These are phyloP conservation scores for Eulacestoma nigropectus DNA, from an alignment of 2,113 vertebrate species.

Conservation along the genomic window DNA sequence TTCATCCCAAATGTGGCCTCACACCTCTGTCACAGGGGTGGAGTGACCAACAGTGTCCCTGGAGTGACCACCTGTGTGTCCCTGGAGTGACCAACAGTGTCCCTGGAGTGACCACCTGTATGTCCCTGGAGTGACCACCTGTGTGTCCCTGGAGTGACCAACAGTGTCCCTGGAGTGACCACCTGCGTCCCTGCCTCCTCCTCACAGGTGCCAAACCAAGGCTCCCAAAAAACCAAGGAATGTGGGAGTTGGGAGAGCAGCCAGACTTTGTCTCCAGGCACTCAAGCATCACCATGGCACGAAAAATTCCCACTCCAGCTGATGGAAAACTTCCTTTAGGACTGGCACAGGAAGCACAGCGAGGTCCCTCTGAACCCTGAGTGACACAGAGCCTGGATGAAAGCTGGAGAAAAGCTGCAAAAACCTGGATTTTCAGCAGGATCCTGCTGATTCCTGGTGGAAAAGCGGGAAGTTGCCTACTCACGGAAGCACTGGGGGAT, in stretches of 20 bases:
- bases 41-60: not conserved
- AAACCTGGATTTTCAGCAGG: accelerated
- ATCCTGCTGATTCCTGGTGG: accelerated
- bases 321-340: accelerated
- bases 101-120: not conserved
- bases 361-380: not conserved
- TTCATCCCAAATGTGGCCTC: not conserved
- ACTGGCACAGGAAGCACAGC: too few relatives aligned
- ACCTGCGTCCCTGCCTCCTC: not conserved
- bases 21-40: not conserved
- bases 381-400: accelerated
- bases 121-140: not conserved
- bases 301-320: not conserved
- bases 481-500: constrained; percentile 97
- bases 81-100: not conserved
- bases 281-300: accelerated
- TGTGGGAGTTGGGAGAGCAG: accelerated
- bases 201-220: accelerated
- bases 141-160: too few relatives aligned
- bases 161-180: not conserved
- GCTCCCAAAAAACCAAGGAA: not conserved
- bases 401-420: accelerated
- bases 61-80: not conserved
- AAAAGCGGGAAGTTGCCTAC: not conserved
- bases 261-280: not conserved